Percentiles rank a stretch among this genome's conserved stretches.
Conservation (phyloP, 2,888 invertebrate genomes). For the Rugalucina vietnamica region DNA sequence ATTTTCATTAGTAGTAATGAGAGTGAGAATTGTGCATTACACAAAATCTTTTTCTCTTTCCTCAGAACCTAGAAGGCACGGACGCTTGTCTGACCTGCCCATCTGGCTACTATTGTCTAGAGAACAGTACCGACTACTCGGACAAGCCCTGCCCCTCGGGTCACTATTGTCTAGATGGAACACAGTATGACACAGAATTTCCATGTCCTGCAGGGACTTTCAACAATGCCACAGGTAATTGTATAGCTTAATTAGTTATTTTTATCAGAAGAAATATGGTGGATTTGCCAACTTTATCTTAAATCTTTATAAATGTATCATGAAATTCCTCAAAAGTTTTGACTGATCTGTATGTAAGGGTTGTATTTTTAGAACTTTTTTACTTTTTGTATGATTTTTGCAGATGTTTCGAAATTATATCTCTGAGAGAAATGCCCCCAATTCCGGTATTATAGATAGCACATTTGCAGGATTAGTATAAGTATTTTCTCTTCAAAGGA, state of each 20-base stretch:
- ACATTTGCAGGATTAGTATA: too few species aligned
- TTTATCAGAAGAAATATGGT: too few species aligned
- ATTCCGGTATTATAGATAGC: too few species aligned
- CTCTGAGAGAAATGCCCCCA: too few species aligned
- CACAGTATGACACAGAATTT: constrained; percentile 70
- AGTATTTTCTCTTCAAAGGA: too few species aligned
- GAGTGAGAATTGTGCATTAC: too few species aligned
- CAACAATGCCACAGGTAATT: constrained; percentile 79
- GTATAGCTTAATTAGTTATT: too few species aligned
- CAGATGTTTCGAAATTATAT: too few species aligned
- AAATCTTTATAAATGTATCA: too few species aligned
- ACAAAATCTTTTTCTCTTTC: constrained; percentile 14
- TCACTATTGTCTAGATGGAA: constrained; percentile 79
- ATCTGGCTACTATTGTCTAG: constrained; percentile 77
- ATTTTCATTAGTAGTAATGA: too few species aligned
- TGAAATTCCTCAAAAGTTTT: neutral
- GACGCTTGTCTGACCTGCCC: constrained; percentile 76
- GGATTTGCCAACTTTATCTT: too few species aligned
- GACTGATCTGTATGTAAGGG: neutral
- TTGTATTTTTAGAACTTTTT: neutral
- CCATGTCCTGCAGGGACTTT: constrained; percentile 80
- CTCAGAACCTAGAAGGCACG: constrained; percentile 74
- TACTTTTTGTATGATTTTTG: too few species aligned
- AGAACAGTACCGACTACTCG: constrained; percentile 74
- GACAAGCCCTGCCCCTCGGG: constrained; percentile 80